Base-by-base conservation (phyloP, 2,113 vertebrate species). In the Malurus cyaneus region DNA sequence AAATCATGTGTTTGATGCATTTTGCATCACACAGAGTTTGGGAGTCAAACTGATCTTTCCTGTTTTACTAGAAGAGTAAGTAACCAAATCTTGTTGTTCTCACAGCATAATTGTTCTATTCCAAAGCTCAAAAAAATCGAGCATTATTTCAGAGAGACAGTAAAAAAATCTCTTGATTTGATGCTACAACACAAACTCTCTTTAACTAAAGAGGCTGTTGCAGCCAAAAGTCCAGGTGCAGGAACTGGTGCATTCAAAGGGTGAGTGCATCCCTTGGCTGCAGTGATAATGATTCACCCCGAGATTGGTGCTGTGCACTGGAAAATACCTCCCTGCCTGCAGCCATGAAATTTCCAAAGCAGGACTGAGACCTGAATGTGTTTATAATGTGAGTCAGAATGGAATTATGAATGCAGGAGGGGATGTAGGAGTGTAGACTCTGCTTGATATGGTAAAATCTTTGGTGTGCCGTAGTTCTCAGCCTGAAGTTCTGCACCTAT, bases 401-500 rank as follows among this genome's bases (percentile, higher is more conserved):
- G 3, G 81, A 86, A 90, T 92, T 86, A 69, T 36, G 50, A 76
- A 80, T 88, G 78, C 87, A 79, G 60, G 89, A 85, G 62, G 59
- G 56, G 54, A 65, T 36, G 87, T 88, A 86, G 90, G 90, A 96
- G 71, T 80, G 78, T 41, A 65, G 88, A 61, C 79, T 56, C 28
- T 9, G 54, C 94, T 95, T 96, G 92, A 94, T 86, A 80, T 88
- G 90, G 76, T 88, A 89, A 96, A 94, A 88, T 88, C 72, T 86
- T 86, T 0, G 0, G 28, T 0, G 0, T 81, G 52, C 57, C 80
- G n/a, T 77, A 66, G 56, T 62, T 66, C 69, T 88, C 66, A 93
- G 47, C 52, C 59, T 82, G 34, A 91, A 86, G 80, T 94, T 94
- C 79, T 60, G 85, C 52, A 59, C 65, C 52, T 64, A 81, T 78